phyloP scores from a whole-genome alignment of 2,888 invertebrate species.

The Eristalis tenax region DNA sequence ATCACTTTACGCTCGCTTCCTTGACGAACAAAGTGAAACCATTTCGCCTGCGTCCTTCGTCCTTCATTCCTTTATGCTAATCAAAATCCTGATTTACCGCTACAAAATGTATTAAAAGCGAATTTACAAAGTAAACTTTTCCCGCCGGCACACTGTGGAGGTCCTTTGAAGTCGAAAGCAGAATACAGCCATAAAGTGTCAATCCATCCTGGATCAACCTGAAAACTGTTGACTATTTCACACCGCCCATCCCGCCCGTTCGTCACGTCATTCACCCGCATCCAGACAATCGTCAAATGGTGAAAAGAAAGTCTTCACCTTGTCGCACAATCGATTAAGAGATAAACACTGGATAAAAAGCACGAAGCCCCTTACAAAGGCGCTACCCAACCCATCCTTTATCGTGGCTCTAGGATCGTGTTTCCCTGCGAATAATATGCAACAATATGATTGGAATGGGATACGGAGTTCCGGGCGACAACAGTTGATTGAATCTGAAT shows the following conservation, averaged over 20 bases:
- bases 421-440: constrained; percentile 48
- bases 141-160: constrained; percentile 45
- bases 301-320: constrained; percentile 64
- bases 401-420: constrained; percentile 6
- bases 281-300: constrained; percentile 47
- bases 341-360: constrained; percentile 64
- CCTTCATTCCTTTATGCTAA: constrained; percentile 54
- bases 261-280: background rate
- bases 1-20: constrained; percentile 54
- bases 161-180: constrained; percentile 67
- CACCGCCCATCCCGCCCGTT: background rate
- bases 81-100: constrained; percentile 66
- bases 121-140: constrained; percentile 70
- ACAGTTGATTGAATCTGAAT: constrained; percentile 71
- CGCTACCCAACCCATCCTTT: background rate
- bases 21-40: constrained; percentile 30
- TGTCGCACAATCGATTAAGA: constrained; percentile 71
- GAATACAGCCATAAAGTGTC: constrained; percentile 59
- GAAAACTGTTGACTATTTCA: constrained; percentile 61
- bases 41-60: constrained; percentile 24
- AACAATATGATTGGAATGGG: constrained; percentile 38
- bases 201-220: constrained; percentile 65
- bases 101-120: constrained; percentile 59
- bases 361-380: constrained; percentile 39
- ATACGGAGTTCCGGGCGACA: constrained; percentile 19